These are phyloP conservation scores for Enteromius mattozi DNA, from an alignment of 2,797 vertebrate species.

Conservation along the genomic window DNA sequence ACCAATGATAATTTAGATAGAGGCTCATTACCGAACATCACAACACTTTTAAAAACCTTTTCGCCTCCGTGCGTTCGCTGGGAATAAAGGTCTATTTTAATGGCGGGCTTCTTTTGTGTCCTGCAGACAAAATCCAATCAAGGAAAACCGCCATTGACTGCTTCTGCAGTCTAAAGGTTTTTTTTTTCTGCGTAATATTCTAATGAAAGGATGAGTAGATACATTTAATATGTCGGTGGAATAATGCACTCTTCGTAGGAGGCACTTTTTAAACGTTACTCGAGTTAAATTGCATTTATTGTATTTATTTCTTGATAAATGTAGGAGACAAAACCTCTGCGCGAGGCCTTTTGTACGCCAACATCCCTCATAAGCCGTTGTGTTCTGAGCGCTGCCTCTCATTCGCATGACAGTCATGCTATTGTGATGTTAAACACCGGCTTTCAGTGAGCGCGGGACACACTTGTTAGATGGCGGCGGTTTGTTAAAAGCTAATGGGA, in stretches of 20 bases:
- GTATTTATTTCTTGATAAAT: conserved; percentile 81
- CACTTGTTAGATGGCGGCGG: conserved; percentile 1
- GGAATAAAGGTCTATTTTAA: conserved; percentile 99
- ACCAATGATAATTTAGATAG: conserved; percentile 99
- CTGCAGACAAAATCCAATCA: conserved; percentile 98
- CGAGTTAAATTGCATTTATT: conserved; percentile 87
- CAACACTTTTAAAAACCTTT: conserved; percentile 99
- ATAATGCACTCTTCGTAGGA: conserved; percentile 86
- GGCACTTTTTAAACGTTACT: conserved; percentile 85
- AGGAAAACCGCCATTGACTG: conserved; percentile 91
- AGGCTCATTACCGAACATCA: conserved; percentile 99
- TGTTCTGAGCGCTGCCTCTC: conserved; percentile 56
- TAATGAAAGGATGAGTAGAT: conserved; percentile 92
- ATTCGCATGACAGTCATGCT: conserved; percentile 60
- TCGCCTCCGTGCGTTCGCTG: conserved; percentile 80
- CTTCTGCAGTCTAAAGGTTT: conserved; percentile 88
- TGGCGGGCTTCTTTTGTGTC: conserved; percentile 97
- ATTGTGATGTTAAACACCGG: conserved; percentile 80
- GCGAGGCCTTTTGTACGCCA: conserved; percentile 71
- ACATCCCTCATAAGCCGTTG: conserved; percentile 74
- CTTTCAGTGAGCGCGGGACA: conserved; percentile 42
- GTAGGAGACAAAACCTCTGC: conserved; percentile 78
- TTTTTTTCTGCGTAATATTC: conserved; percentile 70
- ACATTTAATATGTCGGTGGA: conserved; percentile 88
- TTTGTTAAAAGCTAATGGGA: conserved; percentile 42